phyloP scores from a whole-genome alignment of 2,113 vertebrate species.

The Carettochelys insculpta region DNA sequence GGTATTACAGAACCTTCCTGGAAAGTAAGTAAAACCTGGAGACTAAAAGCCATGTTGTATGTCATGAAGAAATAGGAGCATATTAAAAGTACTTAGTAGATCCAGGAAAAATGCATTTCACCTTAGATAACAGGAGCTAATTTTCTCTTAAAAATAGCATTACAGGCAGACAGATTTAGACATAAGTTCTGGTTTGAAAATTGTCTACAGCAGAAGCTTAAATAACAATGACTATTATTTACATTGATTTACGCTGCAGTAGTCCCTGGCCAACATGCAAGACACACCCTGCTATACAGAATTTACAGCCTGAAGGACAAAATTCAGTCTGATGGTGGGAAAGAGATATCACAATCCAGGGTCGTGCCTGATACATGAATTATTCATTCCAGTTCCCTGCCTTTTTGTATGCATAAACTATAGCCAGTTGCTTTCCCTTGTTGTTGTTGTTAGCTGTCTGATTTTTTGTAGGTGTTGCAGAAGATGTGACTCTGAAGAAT shows the following conservation, averaged over 20 bases:
- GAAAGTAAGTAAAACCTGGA: slow-evolving; percentile 82
- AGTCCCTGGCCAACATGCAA: not conserved
- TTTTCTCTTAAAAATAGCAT: not conserved
- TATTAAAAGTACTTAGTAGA: not conserved
- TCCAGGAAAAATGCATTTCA: not conserved
- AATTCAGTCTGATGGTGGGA: not conserved
- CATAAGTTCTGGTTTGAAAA: not conserved
- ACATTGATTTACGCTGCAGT: not conserved
- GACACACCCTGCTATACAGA: not conserved
- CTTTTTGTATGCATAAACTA: not conserved
- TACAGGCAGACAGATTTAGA: not conserved
- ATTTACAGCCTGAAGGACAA: not conserved
- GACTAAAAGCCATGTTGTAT: not conserved
- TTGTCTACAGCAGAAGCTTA: not conserved
- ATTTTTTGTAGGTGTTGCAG: not conserved
- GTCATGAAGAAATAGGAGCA: not conserved
- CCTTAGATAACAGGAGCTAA: not conserved
- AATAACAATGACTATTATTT: not conserved
- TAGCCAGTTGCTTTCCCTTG: not conserved
- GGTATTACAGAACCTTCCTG: slow-evolving; percentile 91
- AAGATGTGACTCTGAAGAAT: not conserved
- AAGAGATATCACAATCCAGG: not conserved
- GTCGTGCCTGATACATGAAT: not conserved
- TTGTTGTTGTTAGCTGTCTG: not conserved
- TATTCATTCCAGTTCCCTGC: not conserved